Base-by-base conservation (phyloP, 2,888 invertebrate species). In the Himalopsyche tibetana region DNA sequence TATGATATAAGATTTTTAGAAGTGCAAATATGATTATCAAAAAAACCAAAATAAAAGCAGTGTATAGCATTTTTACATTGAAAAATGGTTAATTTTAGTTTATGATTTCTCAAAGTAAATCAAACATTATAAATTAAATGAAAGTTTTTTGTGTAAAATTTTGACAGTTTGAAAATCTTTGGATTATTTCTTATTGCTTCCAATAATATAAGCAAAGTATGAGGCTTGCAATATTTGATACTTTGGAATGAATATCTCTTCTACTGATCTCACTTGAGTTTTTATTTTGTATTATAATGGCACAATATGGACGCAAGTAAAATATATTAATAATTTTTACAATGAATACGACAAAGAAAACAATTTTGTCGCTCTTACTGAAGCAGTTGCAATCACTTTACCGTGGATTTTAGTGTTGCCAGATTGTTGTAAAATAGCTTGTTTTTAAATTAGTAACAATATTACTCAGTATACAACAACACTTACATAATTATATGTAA, bases 311-410 rank as follows among this genome's bases (percentile, higher is more conserved):
- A 82, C 55, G 82, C 40, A 55, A 82, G 51, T 28, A 82, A 82
- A 82, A 69, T 85, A 84, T 84, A 80, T 84, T 80, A 69, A 82
- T 85, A 82, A 85, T 85, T 82, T 74, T 69, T 55, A 74, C 51
- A 74, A 55, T 74, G 74, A 74, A 74, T 38, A 40, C 38, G 51
- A 55, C 80, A 85, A 63, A 82, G 82, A 74, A 63, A 74, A 45
- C 56, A 82, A 15, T 82, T 85, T 85, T 85, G 85, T 85, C 85
- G 85, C 85, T 63, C n/a, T 55, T 17, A 38, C 38, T 74, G 36
- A 38, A 36, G 74, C 36, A 12, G 36, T 40, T 80, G 80, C 45
- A 42, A 42, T 45, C 74, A 74, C 74, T 74, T 74, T 17, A 74
- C 74, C 12, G 12, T 36, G 12, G 74, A 36, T 38, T 5, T 74